These are phyloP conservation scores for Scyliorhinus canicula DNA, from an alignment of 2,797 vertebrate species.

Conservation along the genomic window DNA sequence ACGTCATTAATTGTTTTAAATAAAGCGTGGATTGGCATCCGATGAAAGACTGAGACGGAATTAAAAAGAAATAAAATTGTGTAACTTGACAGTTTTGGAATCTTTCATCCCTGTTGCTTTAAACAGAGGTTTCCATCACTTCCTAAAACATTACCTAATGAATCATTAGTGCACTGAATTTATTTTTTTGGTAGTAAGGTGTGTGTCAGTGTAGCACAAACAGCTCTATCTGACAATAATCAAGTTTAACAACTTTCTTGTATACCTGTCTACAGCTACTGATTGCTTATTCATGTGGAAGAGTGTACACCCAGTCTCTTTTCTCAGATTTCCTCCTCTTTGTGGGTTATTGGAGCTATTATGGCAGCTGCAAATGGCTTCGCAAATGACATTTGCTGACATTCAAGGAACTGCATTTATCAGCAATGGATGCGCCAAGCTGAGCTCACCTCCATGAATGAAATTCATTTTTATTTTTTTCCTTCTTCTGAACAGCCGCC, in stretches of 20 bases:
- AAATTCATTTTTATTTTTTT: conserved; percentile 86
- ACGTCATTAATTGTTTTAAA: neutral
- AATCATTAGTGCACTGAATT: neutral
- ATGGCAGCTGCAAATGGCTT: conserved; percentile 94
- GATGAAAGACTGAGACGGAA: neutral
- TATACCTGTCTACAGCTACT: conserved; percentile 78
- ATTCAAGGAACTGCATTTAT: conserved; percentile 98
- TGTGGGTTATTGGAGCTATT: conserved; percentile 78
- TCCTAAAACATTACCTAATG: conserved; percentile 20
- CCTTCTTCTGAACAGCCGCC: conserved; percentile 76
- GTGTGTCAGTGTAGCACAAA: conserved; percentile 47
- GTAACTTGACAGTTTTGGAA: neutral
- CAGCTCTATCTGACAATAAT: conserved; percentile 62
- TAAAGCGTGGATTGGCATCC: neutral
- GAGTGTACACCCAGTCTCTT: conserved; percentile 68
- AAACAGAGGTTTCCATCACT: neutral
- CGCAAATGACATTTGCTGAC: conserved; percentile 99
- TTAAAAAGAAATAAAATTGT: neutral
- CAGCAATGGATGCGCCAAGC: conserved; percentile 63
- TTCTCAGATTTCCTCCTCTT: conserved; percentile 78
- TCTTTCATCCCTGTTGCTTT: neutral
- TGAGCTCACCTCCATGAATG: conserved; percentile 82
- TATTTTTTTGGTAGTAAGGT: neutral
- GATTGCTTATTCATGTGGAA: conserved; percentile 97
- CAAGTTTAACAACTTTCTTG: conserved; percentile 80